Percentiles rank a stretch among this genome's conserved stretches.
These are phyloP conservation scores for Furcifer pardalis DNA, from an alignment of 2,797 vertebrate genomes.

Conservation along the genomic window DNA sequence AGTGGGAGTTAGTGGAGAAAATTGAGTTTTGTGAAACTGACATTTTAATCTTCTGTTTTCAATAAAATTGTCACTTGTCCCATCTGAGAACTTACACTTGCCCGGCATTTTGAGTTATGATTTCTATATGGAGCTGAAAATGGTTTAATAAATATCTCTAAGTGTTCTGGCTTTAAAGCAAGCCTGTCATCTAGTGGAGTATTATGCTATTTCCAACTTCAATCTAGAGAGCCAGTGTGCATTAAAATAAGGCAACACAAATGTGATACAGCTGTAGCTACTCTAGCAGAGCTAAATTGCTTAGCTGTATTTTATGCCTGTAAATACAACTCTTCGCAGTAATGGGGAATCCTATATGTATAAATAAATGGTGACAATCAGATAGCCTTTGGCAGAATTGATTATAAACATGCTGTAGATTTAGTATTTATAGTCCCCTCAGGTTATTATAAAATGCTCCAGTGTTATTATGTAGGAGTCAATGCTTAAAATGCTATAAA, in stretches of 20 bases:
- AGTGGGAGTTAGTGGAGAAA: slow-evolving; percentile 6
- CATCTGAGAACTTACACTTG: slow-evolving; percentile 59
- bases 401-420: slow-evolving; percentile 72
- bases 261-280: slow-evolving; percentile 74
- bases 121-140: slow-evolving; percentile 61
- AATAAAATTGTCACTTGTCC: slow-evolving; percentile 29
- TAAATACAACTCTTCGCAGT: slow-evolving; percentile 71
- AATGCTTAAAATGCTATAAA: slow-evolving; percentile 56
- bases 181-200: slow-evolving; percentile 75
- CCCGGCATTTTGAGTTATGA: slow-evolving; percentile 67
- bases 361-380: slow-evolving; percentile 64
- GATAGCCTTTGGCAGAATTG: slow-evolving; percentile 71
- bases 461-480: slow-evolving; percentile 60
- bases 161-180: slow-evolving; percentile 75
- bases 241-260: slow-evolving; percentile 72
- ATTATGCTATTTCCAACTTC: slow-evolving; percentile 72
- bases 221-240: slow-evolving; percentile 69
- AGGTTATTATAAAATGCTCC: slow-evolving; percentile 70
- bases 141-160: slow-evolving; percentile 68
- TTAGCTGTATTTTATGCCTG: slow-evolving; percentile 74
- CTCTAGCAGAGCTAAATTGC: slow-evolving; percentile 68
- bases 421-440: slow-evolving; percentile 69
- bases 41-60: slow-evolving; percentile 36
- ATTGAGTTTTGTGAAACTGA: background rate
- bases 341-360: slow-evolving; percentile 66